phyloP scores from a whole-genome alignment of 2,888 invertebrate species.

The Leptinotarsa juncta region DNA sequence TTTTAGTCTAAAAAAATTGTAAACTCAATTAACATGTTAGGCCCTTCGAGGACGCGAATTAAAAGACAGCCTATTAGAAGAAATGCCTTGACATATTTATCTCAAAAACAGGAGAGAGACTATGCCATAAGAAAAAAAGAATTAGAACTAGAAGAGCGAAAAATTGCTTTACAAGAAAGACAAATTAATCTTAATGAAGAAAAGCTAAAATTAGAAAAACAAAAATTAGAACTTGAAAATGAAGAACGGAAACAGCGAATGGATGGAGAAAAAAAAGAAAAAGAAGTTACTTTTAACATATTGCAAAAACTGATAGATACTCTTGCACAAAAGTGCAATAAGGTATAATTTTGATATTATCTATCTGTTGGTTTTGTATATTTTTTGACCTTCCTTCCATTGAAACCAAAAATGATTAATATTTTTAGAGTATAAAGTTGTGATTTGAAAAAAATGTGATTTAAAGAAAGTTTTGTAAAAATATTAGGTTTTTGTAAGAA shows the following conservation, averaged over 20 bases:
- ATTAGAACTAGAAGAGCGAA: slow-evolving; percentile 23
- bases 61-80: slow-evolving; percentile 20
- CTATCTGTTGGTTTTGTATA: neutral
- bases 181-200: neutral
- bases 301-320: slow-evolving; percentile 2
- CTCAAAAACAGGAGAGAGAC: slow-evolving; percentile 19
- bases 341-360: neutral
- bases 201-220: slow-evolving; percentile 11
- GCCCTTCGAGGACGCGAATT: neutral
- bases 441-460: neutral
- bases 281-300: neutral
- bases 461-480: neutral
- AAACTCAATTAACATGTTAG: neutral
- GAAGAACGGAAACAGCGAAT: slow-evolving; percentile 2
- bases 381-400: neutral
- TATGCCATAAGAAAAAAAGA: slow-evolving; percentile 22
- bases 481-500: neutral
- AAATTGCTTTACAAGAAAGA: slow-evolving; percentile 14
- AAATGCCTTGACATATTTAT: slow-evolving; percentile 17
- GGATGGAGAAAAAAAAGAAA: slow-evolving; percentile 3
- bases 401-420: neutral
- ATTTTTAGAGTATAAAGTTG: neutral
- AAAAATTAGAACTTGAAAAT: slow-evolving; percentile 7
- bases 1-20: neutral
- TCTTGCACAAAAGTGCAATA: slow-evolving; percentile 2